Percentiles rank a stretch among this genome's conserved stretches.
phyloP scores from a whole-genome alignment of 2,113 vertebrate genomes.

The Panthera leo region DNA sequence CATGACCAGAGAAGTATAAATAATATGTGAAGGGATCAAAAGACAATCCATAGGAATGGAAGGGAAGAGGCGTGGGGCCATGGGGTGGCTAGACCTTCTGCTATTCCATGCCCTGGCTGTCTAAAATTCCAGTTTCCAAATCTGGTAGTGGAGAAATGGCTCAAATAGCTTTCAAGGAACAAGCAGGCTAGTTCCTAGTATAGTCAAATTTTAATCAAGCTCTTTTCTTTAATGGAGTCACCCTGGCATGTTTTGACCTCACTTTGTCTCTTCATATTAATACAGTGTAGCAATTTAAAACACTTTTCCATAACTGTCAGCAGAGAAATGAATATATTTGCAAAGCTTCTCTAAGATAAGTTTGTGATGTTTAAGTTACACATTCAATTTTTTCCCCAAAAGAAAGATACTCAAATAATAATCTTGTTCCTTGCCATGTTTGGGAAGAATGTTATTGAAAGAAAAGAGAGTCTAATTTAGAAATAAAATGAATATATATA shows the following conservation, averaged over 20 bases:
- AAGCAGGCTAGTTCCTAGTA: background rate
- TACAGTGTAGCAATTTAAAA: background rate
- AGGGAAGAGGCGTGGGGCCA: background rate
- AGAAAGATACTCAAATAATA: background rate
- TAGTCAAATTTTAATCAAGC: background rate
- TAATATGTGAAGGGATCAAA: background rate
- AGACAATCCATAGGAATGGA: background rate
- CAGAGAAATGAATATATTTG: background rate
- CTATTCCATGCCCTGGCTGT: background rate
- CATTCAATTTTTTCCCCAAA: background rate
- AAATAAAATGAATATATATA: conserved; percentile 24
- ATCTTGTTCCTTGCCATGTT: background rate
- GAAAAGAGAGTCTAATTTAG: background rate
- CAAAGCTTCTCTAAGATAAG: conserved; percentile 24
- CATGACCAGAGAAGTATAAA: background rate
- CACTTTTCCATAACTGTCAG: background rate
- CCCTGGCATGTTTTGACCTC: background rate
- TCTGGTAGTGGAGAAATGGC: background rate
- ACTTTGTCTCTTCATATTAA: background rate
- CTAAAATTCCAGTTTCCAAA: background rate
- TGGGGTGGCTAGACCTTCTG: background rate
- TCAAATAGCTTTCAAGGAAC: background rate
- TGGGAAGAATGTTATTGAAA: background rate
- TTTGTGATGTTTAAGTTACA: background rate
- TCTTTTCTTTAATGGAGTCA: background rate